phyloP scores from a whole-genome alignment of 2,113 vertebrate species.

The Sturnus vulgaris region DNA sequence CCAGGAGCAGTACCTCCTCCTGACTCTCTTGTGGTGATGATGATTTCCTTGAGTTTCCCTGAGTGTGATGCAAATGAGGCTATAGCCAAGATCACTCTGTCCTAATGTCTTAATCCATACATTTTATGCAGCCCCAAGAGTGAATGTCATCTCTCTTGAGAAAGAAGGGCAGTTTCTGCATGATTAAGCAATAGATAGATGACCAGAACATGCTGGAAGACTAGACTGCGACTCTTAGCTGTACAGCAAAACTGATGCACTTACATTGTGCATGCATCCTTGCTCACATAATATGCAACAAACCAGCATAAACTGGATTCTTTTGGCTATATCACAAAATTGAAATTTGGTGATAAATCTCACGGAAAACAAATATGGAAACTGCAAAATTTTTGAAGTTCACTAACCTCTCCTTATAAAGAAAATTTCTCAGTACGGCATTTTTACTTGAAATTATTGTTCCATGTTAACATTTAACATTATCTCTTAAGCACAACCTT shows the following conservation, averaged over 20 bases:
- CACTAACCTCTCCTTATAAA: background rate
- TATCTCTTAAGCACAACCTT: background rate
- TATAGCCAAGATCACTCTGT: background rate
- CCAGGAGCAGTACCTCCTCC: background rate
- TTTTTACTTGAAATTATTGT: background rate
- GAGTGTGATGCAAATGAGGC: background rate
- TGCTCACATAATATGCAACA: background rate
- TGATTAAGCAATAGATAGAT: background rate
- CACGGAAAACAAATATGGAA: background rate
- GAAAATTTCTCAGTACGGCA: background rate
- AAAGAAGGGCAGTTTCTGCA: background rate
- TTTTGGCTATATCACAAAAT: background rate
- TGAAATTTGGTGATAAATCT: background rate
- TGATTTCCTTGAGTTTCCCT: background rate
- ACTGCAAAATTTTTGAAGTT: background rate
- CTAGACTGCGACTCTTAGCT: background rate
- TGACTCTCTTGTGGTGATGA: background rate
- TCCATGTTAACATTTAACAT: background rate
- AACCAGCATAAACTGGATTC: background rate
- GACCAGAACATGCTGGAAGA: background rate
- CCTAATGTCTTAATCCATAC: slow-evolving; percentile 2
- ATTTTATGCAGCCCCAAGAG: background rate
- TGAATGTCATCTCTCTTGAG: background rate
- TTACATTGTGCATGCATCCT: background rate
- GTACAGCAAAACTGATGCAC: background rate